These are phyloP conservation scores for Yponomeuta evonymella DNA, from an alignment of 2,888 invertebrate genomes.

Conservation along the genomic window DNA sequence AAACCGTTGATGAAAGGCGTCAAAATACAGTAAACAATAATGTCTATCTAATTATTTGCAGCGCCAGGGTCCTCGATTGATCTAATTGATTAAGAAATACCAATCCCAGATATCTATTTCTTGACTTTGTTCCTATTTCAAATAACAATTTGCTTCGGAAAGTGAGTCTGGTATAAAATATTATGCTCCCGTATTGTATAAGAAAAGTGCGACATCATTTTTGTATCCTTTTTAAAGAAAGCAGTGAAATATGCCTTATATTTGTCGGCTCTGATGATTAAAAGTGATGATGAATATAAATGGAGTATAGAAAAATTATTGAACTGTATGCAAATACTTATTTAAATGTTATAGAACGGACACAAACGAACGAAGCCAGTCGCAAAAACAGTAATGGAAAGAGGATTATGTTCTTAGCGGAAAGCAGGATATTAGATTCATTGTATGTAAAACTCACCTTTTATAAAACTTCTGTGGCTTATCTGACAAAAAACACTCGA, in stretches of 20 bases:
- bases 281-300: too few relatives aligned
- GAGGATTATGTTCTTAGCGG: not conserved
- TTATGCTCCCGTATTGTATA: not conserved
- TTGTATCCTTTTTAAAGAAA: not conserved
- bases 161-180: not conserved
- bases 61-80: too few relatives aligned
- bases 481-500: conserved; percentile 6
- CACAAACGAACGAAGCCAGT: not conserved
- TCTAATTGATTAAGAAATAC: too few relatives aligned
- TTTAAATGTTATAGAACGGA: not conserved
- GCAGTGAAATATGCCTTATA: not conserved
- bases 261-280: not conserved
- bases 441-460: conserved; percentile 1
- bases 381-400: conserved; percentile 1
- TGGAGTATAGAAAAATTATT: too few relatives aligned
- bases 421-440: conserved; percentile 5
- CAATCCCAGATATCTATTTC: too few relatives aligned
- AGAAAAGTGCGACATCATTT: not conserved
- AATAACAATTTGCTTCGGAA: too few relatives aligned
- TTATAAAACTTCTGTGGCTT: conserved; percentile 7
- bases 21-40: too few relatives aligned
- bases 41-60: too few relatives aligned
- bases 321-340: too few relatives aligned
- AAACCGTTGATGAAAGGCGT: too few relatives aligned
- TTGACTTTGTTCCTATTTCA: too few relatives aligned